Conservation (phyloP, 2,888 invertebrate species). For the Malthinus flaveolus region DNA sequence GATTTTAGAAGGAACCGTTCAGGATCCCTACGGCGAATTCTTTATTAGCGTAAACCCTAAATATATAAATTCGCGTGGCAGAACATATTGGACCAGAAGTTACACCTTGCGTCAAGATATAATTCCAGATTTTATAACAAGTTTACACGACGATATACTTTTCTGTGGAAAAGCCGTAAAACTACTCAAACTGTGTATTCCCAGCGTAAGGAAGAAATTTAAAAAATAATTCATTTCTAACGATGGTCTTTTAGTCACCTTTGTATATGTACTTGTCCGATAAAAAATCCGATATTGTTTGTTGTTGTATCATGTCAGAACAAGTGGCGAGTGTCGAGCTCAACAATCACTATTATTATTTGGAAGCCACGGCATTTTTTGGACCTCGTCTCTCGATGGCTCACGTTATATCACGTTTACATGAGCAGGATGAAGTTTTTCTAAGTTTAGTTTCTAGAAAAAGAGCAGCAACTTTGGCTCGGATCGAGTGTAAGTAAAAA, state of each 20-base stretch:
- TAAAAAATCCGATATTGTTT: slow-evolving; percentile 45
- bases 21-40: slow-evolving; percentile 82
- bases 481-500: slow-evolving; percentile 48
- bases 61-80: slow-evolving; percentile 64
- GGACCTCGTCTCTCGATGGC: slow-evolving; percentile 45
- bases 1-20: slow-evolving; percentile 82
- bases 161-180: slow-evolving; percentile 76
- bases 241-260: slow-evolving; percentile 43
- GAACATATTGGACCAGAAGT: slow-evolving; percentile 70
- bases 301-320: slow-evolving; percentile 49
- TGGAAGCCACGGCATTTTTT: slow-evolving; percentile 46
- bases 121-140: slow-evolving; percentile 70
- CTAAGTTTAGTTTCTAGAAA: slow-evolving; percentile 47
- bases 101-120: slow-evolving; percentile 59
- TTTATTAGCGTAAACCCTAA: slow-evolving; percentile 75
- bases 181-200: slow-evolving; percentile 70
- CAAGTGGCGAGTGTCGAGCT: slow-evolving; percentile 43
- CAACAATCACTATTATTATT: slow-evolving; percentile 46
- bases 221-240: background rate
- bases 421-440: slow-evolving; percentile 40
- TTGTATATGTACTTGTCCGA: slow-evolving; percentile 47
- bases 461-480: slow-evolving; percentile 44
- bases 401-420: slow-evolving; percentile 36
- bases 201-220: slow-evolving; percentile 60
- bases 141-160: slow-evolving; percentile 66